phyloP scores from a whole-genome alignment of 2,113 vertebrate species.

The Typhlomys cinereus region DNA sequence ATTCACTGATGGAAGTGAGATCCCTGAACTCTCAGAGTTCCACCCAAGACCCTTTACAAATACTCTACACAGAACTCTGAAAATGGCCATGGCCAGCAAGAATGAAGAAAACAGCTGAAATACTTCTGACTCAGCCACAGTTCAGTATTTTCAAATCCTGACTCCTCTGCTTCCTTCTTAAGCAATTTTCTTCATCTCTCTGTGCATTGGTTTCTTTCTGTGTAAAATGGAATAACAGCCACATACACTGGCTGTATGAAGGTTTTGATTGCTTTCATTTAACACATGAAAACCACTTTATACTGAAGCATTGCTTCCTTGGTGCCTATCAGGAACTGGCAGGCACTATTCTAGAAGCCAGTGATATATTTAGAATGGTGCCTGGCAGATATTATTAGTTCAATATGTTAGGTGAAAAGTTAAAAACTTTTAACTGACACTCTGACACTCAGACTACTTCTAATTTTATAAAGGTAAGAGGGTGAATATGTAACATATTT shows the following conservation, averaged over 20 bases:
- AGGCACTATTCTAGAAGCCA: not conserved
- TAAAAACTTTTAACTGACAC: not conserved
- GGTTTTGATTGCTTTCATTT: not conserved
- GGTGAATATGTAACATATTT: not conserved
- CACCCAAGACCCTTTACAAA: not conserved
- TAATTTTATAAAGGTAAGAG: slow-evolving; percentile 6
- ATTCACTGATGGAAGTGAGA: not conserved
- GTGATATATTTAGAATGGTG: not conserved
- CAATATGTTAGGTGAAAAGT: not conserved
- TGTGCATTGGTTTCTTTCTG: not conserved
- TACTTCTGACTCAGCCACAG: not conserved
- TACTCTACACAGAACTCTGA: not conserved
- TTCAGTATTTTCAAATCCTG: slow-evolving; percentile 13
- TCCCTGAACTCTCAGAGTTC: not conserved
- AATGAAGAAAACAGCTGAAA: slow-evolving; percentile 19
- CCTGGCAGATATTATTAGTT: not conserved
- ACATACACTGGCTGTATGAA: not conserved
- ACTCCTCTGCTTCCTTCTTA: not conserved
- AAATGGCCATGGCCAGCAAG: not conserved
- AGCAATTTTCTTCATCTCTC: slow-evolving; percentile 19
- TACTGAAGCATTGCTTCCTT: not conserved
- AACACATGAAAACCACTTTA: slow-evolving; percentile 14
- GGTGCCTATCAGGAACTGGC: not conserved
- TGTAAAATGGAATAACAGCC: not conserved
- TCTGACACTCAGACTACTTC: not conserved